These are phyloP conservation scores for Phenganax marumi DNA, from an alignment of 92 coral and sea anemone species.

Conservation along the genomic window DNA sequence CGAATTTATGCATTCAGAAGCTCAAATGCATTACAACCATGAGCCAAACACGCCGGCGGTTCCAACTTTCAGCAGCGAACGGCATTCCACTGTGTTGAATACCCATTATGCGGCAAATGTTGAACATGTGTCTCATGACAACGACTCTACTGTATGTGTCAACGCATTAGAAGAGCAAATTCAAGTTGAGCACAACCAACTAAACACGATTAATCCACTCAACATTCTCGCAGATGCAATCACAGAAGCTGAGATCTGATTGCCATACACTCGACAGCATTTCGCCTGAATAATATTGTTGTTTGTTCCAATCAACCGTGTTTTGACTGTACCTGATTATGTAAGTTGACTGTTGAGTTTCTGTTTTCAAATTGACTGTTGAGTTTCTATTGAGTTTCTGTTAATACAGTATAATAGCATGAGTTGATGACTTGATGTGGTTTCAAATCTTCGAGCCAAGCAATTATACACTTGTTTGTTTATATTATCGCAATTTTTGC, in stretches of 20 bases:
- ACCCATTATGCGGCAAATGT: neutral
- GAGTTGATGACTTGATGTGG: too few relatives aligned
- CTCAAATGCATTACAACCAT: neutral
- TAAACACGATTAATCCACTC: neutral
- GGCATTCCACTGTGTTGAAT: neutral
- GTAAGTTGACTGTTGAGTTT: too few relatives aligned
- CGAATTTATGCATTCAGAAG: neutral
- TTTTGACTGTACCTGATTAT: too few relatives aligned
- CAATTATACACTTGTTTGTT: too few relatives aligned
- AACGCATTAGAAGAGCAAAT: neutral
- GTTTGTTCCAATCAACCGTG: too few relatives aligned
- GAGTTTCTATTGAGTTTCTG: too few relatives aligned
- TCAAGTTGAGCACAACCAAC: too few relatives aligned
- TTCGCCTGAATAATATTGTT: too few relatives aligned
- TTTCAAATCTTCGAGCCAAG: too few relatives aligned
- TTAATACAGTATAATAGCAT: too few relatives aligned
- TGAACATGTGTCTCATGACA: neutral
- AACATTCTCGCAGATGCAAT: neutral
- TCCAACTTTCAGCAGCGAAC: neutral
- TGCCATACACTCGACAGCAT: neutral
- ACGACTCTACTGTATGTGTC: slow-evolving; percentile 3
- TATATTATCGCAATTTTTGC: too few relatives aligned
- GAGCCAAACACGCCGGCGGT: neutral
- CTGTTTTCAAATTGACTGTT: too few relatives aligned
- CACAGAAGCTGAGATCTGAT: neutral